Base-by-base conservation (phyloP, 2,797 vertebrate species). In the Labroides dimidiatus region DNA sequence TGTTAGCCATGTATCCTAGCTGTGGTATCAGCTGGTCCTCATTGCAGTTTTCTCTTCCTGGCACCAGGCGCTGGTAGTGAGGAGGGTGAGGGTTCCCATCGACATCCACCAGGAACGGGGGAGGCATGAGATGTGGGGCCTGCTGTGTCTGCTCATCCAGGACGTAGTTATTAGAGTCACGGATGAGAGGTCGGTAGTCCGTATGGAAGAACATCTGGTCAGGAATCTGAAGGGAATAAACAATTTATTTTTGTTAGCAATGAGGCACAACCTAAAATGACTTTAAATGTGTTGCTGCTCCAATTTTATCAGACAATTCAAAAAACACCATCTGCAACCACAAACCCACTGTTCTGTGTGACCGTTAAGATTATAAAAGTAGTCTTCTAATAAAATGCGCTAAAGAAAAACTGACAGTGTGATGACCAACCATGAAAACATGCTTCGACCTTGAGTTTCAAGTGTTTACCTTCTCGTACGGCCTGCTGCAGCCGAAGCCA, bases 171-270 rank as follows among this genome's bases (percentile, higher is more conserved):
- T 98, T 99, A 45, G 96, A 83, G 84, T 99, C 98, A n/a, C 98
- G 96, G 77, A 99, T 99, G 56, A 99, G 93, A 4, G 98, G 98
- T 27, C 98, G 95, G 89, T 96, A 99, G 92, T 99, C 98, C 36
- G 98, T 99, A 81, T 99, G 98, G 94, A 98, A 99, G 93, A 99
- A 99, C 98, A 99, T 99, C 92, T 99, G 98, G 88, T 99, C 97
- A 56, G 96, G 97, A 91, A 99, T 96, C 98, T 99, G 88, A 36
- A 64, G 24, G 12, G 20, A 27, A 56, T 57, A 30, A 8, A 45
- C 4, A 49, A 8, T 33, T 4, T 33, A 57, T 63, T 19, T 45
- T 27, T 24, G 20, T 5, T 47, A 20, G 19, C 48, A 39, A 48
- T 42, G 19, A 47, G 10, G 20, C 16, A 43, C 13, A 2, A 27